Evolutionary conservation across 2,113 vertebrate species (phyloP).

Genomic region (Caretta caretta): DNA sequence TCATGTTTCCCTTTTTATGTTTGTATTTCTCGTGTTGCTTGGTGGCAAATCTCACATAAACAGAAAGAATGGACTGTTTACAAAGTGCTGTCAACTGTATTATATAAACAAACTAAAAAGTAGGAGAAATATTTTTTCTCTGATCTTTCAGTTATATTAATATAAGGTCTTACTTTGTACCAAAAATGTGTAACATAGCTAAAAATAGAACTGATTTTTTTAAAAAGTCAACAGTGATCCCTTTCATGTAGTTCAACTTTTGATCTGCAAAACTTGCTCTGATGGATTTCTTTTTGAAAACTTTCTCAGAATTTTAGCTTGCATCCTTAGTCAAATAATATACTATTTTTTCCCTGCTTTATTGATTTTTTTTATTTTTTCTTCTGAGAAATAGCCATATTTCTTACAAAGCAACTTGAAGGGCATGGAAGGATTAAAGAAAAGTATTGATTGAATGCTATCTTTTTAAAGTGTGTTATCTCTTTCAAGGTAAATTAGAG

Average conservation of each 20-base stretch:
- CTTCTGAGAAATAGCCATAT: background rate
- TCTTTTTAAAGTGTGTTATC: background rate
- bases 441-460: conserved; percentile 4
- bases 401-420: conserved; percentile 36
- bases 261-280: background rate
- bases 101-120: background rate
- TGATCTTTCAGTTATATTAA: background rate
- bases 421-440: background rate
- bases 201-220: background rate
- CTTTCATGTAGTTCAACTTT: conserved; percentile 13
- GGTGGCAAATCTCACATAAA: background rate
- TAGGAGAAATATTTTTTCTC: background rate
- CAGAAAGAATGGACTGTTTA: background rate
- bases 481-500: conserved; percentile 1
- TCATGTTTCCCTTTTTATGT: background rate
- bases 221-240: background rate
- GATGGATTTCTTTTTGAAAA: background rate
- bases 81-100: background rate
- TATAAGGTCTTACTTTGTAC: background rate
- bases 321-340: background rate
- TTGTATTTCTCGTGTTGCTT: background rate
- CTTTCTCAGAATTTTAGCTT: background rate
- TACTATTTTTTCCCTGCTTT: background rate
- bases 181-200: background rate
- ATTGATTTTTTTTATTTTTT: background rate